Evolutionary conservation across 2,797 vertebrate species (phyloP).

Genomic region (Cirrhinus mrigala): DNA sequence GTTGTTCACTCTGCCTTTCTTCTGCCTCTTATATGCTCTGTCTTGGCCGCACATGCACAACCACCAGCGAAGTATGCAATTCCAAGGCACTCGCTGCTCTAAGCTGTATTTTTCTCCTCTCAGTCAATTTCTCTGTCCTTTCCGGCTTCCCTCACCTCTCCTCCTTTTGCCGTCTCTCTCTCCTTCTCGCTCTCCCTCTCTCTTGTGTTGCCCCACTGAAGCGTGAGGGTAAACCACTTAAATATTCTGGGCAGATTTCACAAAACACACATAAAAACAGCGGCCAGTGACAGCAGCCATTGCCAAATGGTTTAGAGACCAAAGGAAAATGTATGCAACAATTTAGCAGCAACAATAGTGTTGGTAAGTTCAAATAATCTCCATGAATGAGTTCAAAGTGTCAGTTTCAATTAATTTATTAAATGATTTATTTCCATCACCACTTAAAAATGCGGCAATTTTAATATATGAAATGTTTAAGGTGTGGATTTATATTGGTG

Average conservation of each 20-base stretch:
- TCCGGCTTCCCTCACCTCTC: constrained; percentile 54
- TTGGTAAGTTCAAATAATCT: neutral
- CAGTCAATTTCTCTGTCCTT: constrained; percentile 48
- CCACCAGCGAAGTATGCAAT: constrained; percentile 35
- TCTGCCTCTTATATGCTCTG: constrained; percentile 13
- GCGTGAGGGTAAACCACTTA: constrained; percentile 60
- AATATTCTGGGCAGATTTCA: constrained; percentile 60
- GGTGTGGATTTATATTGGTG: neutral
- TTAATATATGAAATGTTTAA: neutral
- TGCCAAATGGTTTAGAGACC: constrained; percentile 44
- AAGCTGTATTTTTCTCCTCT: constrained; percentile 69
- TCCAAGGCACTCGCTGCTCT: constrained; percentile 65
- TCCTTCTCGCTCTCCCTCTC: constrained; percentile 37
- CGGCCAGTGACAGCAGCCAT: constrained; percentile 22
- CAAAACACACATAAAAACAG: constrained; percentile 47
- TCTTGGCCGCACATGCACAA: constrained; percentile 57
- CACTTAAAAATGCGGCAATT: neutral
- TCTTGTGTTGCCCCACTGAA: constrained; percentile 53
- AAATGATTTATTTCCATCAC: neutral
- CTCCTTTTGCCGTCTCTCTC: constrained; percentile 24
- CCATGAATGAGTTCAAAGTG: neutral
- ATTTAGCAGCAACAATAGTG: neutral
- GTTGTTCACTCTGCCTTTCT: neutral
- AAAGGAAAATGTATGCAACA: constrained; percentile 30
- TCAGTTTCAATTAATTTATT: neutral